These are phyloP conservation scores for Chionomys nivalis DNA, from an alignment of 2,113 vertebrate species.

Conservation along the genomic window DNA sequence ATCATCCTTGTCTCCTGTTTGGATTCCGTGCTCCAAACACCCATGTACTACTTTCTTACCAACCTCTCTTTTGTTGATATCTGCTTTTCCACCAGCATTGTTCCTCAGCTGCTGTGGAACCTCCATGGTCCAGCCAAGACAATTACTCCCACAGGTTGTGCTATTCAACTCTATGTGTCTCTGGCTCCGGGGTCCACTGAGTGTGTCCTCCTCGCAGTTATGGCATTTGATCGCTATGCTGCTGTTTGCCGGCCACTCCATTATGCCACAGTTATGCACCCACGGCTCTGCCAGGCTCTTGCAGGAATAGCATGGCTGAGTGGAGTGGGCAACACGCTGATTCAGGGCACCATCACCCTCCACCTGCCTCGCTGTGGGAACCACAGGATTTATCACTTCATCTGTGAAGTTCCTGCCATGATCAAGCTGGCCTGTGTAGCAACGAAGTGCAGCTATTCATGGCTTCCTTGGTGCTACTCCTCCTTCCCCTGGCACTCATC, in stretches of 20 bases:
- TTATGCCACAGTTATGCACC: constrained; percentile 59
- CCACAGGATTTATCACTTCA: constrained; percentile 39
- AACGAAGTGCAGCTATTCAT: constrained; percentile 63
- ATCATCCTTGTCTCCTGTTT: constrained; percentile 69
- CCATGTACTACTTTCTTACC: constrained; percentile 70
- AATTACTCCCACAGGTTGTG: constrained; percentile 63
- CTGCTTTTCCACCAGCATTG: constrained; percentile 65
- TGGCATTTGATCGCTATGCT: constrained; percentile 70
- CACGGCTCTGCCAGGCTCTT: constrained; percentile 42
- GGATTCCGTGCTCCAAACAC: constrained; percentile 57
- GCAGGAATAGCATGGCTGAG: constrained; percentile 64
- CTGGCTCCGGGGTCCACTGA: constrained; percentile 64
- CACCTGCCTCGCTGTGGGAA: constrained; percentile 60
- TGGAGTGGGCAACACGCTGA: constrained; percentile 52
- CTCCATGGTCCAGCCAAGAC: constrained; percentile 42
- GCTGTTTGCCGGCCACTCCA: constrained; percentile 67
- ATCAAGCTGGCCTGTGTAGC: constrained; percentile 67
- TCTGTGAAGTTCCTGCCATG: constrained; percentile 70
- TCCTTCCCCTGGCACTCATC: constrained; percentile 61
- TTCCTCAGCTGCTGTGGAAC: constrained; percentile 63
- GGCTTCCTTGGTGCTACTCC: constrained; percentile 42
- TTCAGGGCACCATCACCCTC: constrained; percentile 53
- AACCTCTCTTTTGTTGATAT: constrained; percentile 71
- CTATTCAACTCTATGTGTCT: constrained; percentile 63
- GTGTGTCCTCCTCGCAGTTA: constrained; percentile 66